These are phyloP conservation scores for Aramus guarauna DNA, from an alignment of 2,113 vertebrate genomes.

Conservation along the genomic window DNA sequence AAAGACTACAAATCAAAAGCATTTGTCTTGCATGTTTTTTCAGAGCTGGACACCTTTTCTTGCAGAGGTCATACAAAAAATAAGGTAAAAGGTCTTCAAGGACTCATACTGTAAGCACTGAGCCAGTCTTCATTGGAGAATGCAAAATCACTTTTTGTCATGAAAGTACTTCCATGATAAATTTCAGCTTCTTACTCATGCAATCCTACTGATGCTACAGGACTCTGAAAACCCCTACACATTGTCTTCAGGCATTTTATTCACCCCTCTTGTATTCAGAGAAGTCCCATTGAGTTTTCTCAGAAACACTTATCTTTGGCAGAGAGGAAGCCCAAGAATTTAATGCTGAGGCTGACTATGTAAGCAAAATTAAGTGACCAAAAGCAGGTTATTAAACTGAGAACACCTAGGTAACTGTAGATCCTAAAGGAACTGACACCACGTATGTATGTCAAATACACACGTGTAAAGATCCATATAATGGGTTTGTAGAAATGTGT, in stretches of 20 bases:
- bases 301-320: not conserved
- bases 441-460: not conserved
- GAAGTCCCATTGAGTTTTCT: not conserved
- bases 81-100: constrained; percentile 4
- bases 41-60: not conserved
- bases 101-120: not conserved
- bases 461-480: not conserved
- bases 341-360: not conserved
- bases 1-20: constrained; percentile 7
- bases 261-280: not conserved
- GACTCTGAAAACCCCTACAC: not conserved
- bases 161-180: not conserved
- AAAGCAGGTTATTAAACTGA: not conserved
- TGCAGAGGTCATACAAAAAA: not conserved
- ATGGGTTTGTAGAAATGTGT: not conserved
- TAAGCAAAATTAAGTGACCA: not conserved
- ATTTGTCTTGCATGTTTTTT: not conserved
- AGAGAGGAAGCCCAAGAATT: not conserved
- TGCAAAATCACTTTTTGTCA: constrained; percentile 13
- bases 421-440: not conserved
- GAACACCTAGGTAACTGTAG: not conserved
- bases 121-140: not conserved
- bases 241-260: not conserved
- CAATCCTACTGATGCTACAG: not conserved
- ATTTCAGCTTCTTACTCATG: not conserved